phyloP scores from a whole-genome alignment of 2,113 vertebrate species.

The Cinclus mexicanus region DNA sequence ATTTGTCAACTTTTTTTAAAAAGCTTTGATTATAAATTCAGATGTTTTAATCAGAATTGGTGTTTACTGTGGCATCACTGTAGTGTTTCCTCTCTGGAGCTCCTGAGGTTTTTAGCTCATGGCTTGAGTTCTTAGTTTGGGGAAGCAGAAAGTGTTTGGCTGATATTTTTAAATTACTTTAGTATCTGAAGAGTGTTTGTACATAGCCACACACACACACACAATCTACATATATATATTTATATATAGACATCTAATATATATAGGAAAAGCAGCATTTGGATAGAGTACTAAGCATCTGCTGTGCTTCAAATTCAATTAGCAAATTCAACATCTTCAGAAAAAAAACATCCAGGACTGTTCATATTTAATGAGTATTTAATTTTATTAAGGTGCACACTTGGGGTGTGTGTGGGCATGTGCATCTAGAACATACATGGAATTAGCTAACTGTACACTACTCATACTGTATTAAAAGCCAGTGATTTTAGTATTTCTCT shows the following conservation, averaged over 20 bases:
- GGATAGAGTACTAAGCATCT: not conserved
- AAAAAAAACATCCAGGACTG: not conserved
- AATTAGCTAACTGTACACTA: not conserved
- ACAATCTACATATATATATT: no score
- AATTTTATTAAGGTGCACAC: not conserved
- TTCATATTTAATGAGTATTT: not conserved
- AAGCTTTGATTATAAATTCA: not conserved
- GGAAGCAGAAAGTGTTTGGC: not conserved
- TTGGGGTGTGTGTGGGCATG: not conserved
- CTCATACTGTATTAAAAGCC: accelerated
- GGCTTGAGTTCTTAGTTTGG: not conserved
- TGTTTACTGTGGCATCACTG: not conserved
- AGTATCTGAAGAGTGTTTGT: not conserved
- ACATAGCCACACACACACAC: no score
- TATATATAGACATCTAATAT: not conserved
- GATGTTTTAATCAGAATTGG: not conserved
- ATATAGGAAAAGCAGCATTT: not conserved
- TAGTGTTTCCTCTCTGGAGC: not conserved
- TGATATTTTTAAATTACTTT: not conserved
- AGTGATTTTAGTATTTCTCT: not conserved
- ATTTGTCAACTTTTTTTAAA: not conserved
- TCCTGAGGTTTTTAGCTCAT: not conserved
- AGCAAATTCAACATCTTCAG: not conserved
- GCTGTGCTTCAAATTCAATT: not conserved
- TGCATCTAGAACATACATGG: not conserved